Evolutionary conservation across 2,888 invertebrate genomes (phyloP).

Genomic region (Lampropteryx suffumata): DNA sequence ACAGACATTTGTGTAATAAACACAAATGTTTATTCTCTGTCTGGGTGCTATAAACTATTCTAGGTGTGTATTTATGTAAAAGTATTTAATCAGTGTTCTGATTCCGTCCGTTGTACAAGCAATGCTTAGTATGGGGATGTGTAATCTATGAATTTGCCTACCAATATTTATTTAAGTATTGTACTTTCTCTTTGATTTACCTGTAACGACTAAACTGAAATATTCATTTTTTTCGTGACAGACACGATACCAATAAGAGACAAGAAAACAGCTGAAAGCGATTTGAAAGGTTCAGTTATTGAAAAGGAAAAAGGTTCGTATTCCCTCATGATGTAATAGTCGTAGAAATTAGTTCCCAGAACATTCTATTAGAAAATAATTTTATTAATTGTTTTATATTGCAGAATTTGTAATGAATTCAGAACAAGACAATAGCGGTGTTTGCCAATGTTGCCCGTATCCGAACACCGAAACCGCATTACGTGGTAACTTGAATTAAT

Average conservation of each 20-base stretch:
- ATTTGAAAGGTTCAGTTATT: slow-evolving; percentile 26
- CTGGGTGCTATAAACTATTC: too few relatives aligned
- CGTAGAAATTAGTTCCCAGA: too few relatives aligned
- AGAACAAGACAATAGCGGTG: slow-evolving; percentile 8
- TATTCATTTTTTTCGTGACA: slow-evolving; percentile 19
- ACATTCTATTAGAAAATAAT: too few relatives aligned
- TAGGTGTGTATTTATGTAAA: too few relatives aligned
- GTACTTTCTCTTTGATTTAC: background rate
- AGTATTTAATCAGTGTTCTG: too few relatives aligned
- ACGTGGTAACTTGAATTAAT: slow-evolving; percentile 14
- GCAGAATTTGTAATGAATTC: slow-evolving; percentile 10
- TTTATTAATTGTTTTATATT: slow-evolving; percentile 1
- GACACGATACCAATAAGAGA: slow-evolving; percentile 32
- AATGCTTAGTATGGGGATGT: too few relatives aligned
- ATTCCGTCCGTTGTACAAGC: too few relatives aligned
- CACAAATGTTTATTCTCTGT: too few relatives aligned
- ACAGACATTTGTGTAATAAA: too few relatives aligned
- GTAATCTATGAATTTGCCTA: too few relatives aligned
- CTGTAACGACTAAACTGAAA: slow-evolving; percentile 14
- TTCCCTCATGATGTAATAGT: slow-evolving; percentile 14
- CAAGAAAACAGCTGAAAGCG: slow-evolving; percentile 27
- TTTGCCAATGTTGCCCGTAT: slow-evolving; percentile 9
- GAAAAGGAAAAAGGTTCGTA: slow-evolving; percentile 33
- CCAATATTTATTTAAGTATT: too few relatives aligned
- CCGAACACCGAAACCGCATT: slow-evolving; percentile 1